Evolutionary conservation across 1,140 invertebrate genomes (phyloP).

Genomic region (Temnothorax curvispinosus): DNA sequence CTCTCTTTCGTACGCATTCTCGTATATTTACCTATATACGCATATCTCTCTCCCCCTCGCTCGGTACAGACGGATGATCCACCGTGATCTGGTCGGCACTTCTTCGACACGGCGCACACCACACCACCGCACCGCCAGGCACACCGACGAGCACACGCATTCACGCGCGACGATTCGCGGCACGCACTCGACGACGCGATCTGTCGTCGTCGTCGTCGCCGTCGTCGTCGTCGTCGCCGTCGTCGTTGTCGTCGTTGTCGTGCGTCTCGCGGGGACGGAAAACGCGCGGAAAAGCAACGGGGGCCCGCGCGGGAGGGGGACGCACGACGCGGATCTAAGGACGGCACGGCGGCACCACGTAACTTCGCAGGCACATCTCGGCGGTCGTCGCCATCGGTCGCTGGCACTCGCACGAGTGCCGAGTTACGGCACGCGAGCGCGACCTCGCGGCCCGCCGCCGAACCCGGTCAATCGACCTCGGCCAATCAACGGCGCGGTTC

Average conservation of each 20-base stretch:
- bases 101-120: slow-evolving; percentile 66
- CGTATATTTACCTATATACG: slow-evolving; percentile 33
- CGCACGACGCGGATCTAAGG: neutral
- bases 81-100: slow-evolving; percentile 57
- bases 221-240: neutral
- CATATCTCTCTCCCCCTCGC: slow-evolving; percentile 2
- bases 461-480: slow-evolving; percentile 45
- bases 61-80: slow-evolving; percentile 37
- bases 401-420: slow-evolving; percentile 66
- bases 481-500: slow-evolving; percentile 65
- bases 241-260: neutral
- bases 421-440: slow-evolving; percentile 56
- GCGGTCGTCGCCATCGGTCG: slow-evolving; percentile 73
- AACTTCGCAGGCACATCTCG: slow-evolving; percentile 67
- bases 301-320: slow-evolving; percentile 15
- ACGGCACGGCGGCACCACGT: slow-evolving; percentile 36
- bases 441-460: slow-evolving; percentile 3
- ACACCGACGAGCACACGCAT: slow-evolving; percentile 31
- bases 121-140: slow-evolving; percentile 42
- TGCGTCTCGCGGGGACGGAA: slow-evolving; percentile 15
- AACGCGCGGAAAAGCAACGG: slow-evolving; percentile 45
- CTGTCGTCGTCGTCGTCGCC: slow-evolving; percentile 11
- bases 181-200: slow-evolving; percentile 51
- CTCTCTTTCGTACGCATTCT: neutral
- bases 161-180: slow-evolving; percentile 49